These are phyloP conservation scores for Pachydiplax longipennis DNA, from an alignment of 2,888 invertebrate genomes.

Conservation along the genomic window DNA sequence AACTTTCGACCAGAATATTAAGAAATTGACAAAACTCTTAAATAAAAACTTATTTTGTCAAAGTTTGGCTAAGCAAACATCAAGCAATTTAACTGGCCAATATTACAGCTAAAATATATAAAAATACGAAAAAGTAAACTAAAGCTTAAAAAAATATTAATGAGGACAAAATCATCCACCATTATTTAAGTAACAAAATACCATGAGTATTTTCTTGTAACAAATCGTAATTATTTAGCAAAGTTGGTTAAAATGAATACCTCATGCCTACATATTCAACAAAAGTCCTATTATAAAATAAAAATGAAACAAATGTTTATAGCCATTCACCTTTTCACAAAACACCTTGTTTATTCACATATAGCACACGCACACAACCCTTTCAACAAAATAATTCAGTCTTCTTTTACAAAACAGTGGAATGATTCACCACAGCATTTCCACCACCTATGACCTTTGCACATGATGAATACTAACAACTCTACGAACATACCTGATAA, in stretches of 20 bases:
- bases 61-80: background rate
- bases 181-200: background rate
- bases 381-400: constrained; percentile 45
- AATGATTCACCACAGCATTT: constrained; percentile 42
- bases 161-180: constrained; percentile 12
- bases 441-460: constrained; percentile 35
- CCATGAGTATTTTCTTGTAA: background rate
- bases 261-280: constrained; percentile 30
- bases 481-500: constrained; percentile 30
- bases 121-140: background rate
- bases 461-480: constrained; percentile 31
- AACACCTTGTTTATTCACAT: constrained; percentile 43
- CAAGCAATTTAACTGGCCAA: background rate
- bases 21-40: background rate
- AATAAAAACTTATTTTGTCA: background rate
- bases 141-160: background rate
- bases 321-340: constrained; percentile 41
- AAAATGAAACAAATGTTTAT: constrained; percentile 31
- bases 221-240: background rate
- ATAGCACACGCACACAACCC: constrained; percentile 31
- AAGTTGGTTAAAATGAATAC: background rate
- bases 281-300: constrained; percentile 13
- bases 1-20: background rate
- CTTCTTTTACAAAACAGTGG: constrained; percentile 44
- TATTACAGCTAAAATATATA: background rate